Base-by-base conservation (phyloP, 1,140 invertebrate genomes). In the Hormaphis cornu region DNA sequence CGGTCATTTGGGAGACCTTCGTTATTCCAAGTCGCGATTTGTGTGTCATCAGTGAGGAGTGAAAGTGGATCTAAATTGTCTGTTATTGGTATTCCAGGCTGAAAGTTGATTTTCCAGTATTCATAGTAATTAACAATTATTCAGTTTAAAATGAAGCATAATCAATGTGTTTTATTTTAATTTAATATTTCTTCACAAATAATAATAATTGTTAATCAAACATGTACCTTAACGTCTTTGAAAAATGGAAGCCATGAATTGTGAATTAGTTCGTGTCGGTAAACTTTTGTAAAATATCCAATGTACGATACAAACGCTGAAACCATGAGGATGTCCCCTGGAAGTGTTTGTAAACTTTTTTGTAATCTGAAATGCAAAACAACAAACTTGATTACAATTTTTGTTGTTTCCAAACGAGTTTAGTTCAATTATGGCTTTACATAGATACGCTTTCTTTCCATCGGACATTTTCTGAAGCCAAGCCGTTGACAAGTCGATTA, bases 291-390 rank as follows among this genome's bases (percentile, higher is more conserved):
- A 76, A 98, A 98, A 73, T 91, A 94, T 2, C 95, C 95, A 8
- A 95, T 87, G 76, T 97, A 98, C 0, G 94, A 97, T 52, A 97
- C 89, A 79, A 97, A 97, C n/a, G 93, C 91, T 6, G 93, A 89
- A 6, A 92, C 86, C 3, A 96, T 77, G 0, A 97, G 79, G 35
- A 95, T 86, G 75, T 98, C 93, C 3, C 94, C 94, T 1, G 93
- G 91, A 40, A 96, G 80, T 71, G 89, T 94, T 44, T 85, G 81
- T 73, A 84, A 86, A 74, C 86, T 82, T 75, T 74, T 76, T 73
- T 81, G 81, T 72, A 81, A 78, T 70, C 79, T 84, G 76, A 61
- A 73, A 72, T 53, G 12, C 35, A 37, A n/a, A 46, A 72, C 54
- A 24, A 35, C 18, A 54, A 7, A 33, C 2, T 20, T 35, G 20